Conservation (phyloP, 2,797 vertebrate species). For the Typhlichthys subterraneus region DNA sequence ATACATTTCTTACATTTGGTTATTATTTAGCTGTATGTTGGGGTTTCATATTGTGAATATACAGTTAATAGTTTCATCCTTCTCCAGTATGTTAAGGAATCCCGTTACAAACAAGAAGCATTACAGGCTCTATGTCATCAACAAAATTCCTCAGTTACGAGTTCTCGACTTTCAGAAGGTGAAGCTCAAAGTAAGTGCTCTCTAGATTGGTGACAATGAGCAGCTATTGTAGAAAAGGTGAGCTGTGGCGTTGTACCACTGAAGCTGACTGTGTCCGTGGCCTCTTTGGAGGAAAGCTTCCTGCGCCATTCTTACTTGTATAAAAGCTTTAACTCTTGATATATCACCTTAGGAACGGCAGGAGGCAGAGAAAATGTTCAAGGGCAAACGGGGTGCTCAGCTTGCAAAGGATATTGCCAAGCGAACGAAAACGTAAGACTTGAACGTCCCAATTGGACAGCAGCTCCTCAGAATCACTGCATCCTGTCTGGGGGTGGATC, state of each 20-base stretch:
- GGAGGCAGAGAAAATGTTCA: constrained; percentile 99
- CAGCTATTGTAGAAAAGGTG: background rate
- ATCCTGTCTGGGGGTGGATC: constrained; percentile 28
- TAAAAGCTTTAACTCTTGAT: constrained; percentile 82
- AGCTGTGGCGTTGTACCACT: background rate
- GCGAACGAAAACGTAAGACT: constrained; percentile 98
- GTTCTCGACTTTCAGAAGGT: constrained; percentile 98
- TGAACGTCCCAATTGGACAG: constrained; percentile 72
- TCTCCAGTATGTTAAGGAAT: constrained; percentile 89
- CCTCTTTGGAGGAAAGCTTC: background rate
- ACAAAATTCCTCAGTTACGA: constrained; percentile 92
- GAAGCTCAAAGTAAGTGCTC: constrained; percentile 86
- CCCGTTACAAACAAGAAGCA: constrained; percentile 98
- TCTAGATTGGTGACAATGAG: background rate
- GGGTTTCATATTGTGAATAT: too few species aligned
- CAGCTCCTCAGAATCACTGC: constrained; percentile 88
- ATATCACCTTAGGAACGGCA: constrained; percentile 95
- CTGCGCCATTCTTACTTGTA: background rate
- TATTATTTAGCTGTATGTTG: too few species aligned
- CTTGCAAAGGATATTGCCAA: constrained; percentile 99
- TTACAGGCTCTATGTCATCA: constrained; percentile 95
- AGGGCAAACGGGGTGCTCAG: constrained; percentile 98
- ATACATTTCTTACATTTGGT: background rate
- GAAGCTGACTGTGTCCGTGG: background rate
- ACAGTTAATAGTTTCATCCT: constrained; percentile 7